Percentiles rank a stretch among this genome's conserved stretches.
Conservation (phyloP, 2,888 invertebrate species). For the Pachydiplax longipennis region DNA sequence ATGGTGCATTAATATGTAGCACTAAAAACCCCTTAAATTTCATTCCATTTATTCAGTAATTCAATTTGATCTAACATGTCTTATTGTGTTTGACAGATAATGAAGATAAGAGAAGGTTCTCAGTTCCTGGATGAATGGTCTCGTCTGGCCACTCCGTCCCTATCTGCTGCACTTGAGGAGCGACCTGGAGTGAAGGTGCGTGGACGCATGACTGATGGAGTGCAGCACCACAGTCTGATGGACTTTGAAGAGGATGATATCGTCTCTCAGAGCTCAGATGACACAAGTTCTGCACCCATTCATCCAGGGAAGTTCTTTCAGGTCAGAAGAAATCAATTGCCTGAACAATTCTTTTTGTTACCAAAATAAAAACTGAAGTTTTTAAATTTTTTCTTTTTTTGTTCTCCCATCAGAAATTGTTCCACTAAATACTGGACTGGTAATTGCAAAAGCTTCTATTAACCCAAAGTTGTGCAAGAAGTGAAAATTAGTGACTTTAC, state of each 20-base stretch:
- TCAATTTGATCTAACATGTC: too few species aligned
- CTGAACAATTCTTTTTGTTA: too few species aligned
- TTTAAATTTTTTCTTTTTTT: too few species aligned
- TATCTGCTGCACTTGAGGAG: constrained; percentile 89
- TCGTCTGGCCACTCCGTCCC: constrained; percentile 89
- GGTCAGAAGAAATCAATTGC: not conserved
- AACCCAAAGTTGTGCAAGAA: too few species aligned
- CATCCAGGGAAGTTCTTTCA: constrained; percentile 24
- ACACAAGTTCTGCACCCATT: not conserved
- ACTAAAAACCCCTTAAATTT: too few species aligned
- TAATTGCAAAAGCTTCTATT: too few species aligned
- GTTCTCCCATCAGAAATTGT: too few species aligned
- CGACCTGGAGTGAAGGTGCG: constrained; percentile 89
- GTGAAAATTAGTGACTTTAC: too few species aligned
- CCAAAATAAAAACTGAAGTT: too few species aligned
- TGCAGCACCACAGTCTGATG: constrained; percentile 69
- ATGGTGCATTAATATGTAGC: too few species aligned
- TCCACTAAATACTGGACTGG: too few species aligned
- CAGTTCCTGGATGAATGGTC: constrained; percentile 95
- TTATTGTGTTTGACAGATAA: constrained; percentile 67
- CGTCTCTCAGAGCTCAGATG: constrained; percentile 53
- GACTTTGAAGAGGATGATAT: constrained; percentile 72
- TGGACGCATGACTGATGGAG: constrained; percentile 77
- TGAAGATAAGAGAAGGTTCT: constrained; percentile 92
- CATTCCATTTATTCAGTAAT: too few species aligned